phyloP scores from a whole-genome alignment of 2,113 vertebrate species.

The Microtus ochrogaster region DNA sequence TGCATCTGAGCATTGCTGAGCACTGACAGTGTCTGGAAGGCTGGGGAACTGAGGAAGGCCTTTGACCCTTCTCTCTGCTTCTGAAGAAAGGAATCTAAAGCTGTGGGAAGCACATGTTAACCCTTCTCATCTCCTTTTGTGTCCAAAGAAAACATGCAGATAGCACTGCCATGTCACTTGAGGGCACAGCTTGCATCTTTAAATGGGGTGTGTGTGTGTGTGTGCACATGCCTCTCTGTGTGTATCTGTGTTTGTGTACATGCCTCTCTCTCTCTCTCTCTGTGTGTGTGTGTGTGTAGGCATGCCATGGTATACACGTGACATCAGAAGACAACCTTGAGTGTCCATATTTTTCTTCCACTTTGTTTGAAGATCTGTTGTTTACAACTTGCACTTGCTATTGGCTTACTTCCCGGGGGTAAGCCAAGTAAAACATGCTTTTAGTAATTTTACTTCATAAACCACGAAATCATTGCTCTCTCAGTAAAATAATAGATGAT shows the following conservation, averaged over 20 bases:
- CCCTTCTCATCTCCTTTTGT: neutral
- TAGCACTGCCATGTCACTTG: neutral
- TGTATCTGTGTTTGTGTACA: too few relatives aligned
- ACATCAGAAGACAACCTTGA: neutral
- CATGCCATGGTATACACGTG: too few relatives aligned
- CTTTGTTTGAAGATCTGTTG: neutral
- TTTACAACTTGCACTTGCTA: neutral
- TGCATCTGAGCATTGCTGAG: too few relatives aligned
- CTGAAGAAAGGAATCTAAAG: neutral
- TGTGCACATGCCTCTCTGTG: too few relatives aligned
- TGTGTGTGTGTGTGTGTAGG: neutral
- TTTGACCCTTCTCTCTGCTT: neutral
- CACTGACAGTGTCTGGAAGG: neutral
- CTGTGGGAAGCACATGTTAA: neutral
- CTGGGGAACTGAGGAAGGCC: neutral
- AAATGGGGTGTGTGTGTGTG: neutral
- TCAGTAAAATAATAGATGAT: slow-evolving; percentile 32
- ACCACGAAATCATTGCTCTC: slow-evolving; percentile 14
- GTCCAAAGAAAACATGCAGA: slow-evolving; percentile 55
- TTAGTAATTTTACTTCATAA: neutral
- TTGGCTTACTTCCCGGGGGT: neutral
- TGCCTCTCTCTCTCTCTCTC: too few relatives aligned
- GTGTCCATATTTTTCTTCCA: neutral
- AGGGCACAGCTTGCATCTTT: neutral
- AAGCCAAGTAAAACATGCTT: neutral